Base-by-base conservation (phyloP, 2,888 invertebrate species). In the Hirtodrosophila cameraria region DNA sequence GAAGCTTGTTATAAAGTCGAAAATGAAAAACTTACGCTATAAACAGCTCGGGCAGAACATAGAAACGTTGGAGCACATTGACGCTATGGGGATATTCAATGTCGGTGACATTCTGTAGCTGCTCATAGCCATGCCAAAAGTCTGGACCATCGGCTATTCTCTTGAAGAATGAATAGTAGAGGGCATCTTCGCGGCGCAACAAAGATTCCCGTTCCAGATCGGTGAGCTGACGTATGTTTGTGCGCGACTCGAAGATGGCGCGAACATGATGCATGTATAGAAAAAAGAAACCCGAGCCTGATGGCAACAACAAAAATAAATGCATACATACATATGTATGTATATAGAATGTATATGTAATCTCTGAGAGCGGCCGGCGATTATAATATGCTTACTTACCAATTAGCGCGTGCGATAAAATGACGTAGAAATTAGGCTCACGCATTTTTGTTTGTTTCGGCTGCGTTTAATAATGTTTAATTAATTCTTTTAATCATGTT, bases 141-240 rank as follows among this genome's bases (percentile, higher is more conserved):
- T 93, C 89, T 12, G 92, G 91, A 62, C 96, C 92, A 64, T 95
- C 94, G 0, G 95, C 94, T 39, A 97, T 91, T 0, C 94, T 95
- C 88, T 97, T 97, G 90, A 94, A 97, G 89, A 96, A 97, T 0
- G 95, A 96, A 89, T 96, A 97, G 88, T 97, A 97, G 80, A 97
- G 93, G 0, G 97, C 97, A 95, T 96, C 96, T 91, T 97, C 97
- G 1, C 96, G 95, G 1, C 96, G 92, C 50, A 97, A 93, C 4
- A 96, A 93, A 93, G 97, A 94, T 91, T 97, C 97, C 38, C 97
- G 92, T 86, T 97, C 97, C 86, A 89, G 60, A 36, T 94, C 94
- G 0, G 96, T 96, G 42, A 97, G 91, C 87, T 96, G 95, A 0
- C 95, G 95, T 91, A 97, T 97, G 90, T 96, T 95, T 5, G 94